Base-by-base conservation (phyloP, 2,888 invertebrate genomes). In the Nomada ruficornis region DNA sequence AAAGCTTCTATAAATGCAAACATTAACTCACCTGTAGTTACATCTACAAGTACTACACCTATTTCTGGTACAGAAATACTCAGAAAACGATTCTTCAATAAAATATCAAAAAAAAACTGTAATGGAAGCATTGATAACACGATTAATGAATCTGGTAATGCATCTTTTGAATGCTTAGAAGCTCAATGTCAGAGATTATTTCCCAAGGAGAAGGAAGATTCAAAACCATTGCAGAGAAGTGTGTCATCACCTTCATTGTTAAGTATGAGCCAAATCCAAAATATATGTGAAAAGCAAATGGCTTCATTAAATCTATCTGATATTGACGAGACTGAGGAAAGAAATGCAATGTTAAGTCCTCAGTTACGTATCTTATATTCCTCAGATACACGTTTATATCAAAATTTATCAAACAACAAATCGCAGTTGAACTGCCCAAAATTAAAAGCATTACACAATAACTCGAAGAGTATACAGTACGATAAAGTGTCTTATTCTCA, bases 201-300 rank as follows among this genome's bases (percentile, higher is more conserved):
- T 44, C 68, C 84, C 2, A 29, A 85, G 2, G 81, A 84, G 11
- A 11, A 13, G 7, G 42, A 65, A 29, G 5, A 3, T 29, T 1
- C 54, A 62, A 1, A 75, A 29, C 26, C 29, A 55, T 60, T 62
- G 20, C 47, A 77, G 18, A 86, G 54, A 74, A 82, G 73, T 55
- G 2, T 64, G 2, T 85, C 73, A 1, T 20, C 74, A 10, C 72
- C 86, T 26, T 68, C 85, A 5, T 62, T 73, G 2, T 74, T 57
- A 47, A 89, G 72, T 42, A 86, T 91, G 82, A 71, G 80, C 55
- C 68, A 82, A 13, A 87, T 91, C 44, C 75, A 87, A 5, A 68
- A 83, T 5, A 86, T 86, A 67, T 91, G 91, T 36, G 90, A 91
- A 23, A 80, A 87, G 54, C 92, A 92, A 77, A 82, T 91, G 90